Percentiles rank a stretch among this genome's conserved stretches.
Conservation (phyloP, 1,140 invertebrate species). For the Orchestia grillus region DNA sequence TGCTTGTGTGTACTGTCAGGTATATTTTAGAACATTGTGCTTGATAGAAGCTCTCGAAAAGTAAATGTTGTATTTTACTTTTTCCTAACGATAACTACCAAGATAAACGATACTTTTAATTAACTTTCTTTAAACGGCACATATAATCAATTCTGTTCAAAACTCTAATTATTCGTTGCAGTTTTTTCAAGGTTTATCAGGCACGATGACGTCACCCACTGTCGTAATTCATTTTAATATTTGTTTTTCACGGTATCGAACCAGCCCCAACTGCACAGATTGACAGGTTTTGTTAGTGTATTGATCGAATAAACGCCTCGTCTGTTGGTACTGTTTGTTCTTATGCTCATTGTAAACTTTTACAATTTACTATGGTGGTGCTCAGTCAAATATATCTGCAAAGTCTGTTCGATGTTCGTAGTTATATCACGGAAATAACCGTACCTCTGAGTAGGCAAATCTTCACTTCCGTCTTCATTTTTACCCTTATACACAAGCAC, state of each 20-base stretch:
- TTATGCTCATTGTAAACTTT: neutral
- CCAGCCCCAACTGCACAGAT: neutral
- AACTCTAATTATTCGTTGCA: neutral
- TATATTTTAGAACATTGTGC: neutral
- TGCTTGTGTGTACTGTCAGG: neutral
- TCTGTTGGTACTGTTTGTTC: neutral
- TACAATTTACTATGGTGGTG: neutral
- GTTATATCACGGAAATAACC: neutral
- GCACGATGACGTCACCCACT: neutral
- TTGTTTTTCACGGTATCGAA: neutral
- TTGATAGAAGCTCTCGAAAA: neutral
- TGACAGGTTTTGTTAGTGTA: neutral
- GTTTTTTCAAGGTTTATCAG: no score
- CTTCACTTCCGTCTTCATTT: neutral
- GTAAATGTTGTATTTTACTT: neutral
- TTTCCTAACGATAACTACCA: neutral
- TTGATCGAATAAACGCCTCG: no score
- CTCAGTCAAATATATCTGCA: neutral
- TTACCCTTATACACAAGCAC: neutral
- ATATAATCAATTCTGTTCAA: neutral
- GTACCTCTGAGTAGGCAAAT: neutral
- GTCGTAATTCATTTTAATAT: neutral
- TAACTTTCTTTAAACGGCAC: neutral
- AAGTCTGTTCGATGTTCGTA: neutral
- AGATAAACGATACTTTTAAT: neutral